Conservation (phyloP, 2,888 invertebrate genomes). For the Penaeus monodon region DNA sequence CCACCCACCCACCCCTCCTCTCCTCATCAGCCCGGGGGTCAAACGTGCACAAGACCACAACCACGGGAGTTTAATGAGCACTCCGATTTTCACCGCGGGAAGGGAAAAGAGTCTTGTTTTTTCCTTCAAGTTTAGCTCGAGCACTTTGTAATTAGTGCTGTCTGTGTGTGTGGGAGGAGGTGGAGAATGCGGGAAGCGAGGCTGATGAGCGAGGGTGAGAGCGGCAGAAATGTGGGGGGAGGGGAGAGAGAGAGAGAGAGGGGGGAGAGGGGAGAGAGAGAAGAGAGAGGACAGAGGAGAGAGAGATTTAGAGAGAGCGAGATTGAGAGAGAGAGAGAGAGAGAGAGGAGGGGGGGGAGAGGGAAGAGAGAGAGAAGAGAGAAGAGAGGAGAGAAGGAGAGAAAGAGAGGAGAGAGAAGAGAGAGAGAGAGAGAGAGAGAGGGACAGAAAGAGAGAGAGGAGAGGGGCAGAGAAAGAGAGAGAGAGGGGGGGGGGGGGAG, state of each 20-base stretch:
- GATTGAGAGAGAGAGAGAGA: neutral
- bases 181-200: neutral
- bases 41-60: neutral
- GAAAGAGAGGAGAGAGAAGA: no score
- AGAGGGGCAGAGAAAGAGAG: neutral
- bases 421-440: neutral
- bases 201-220: conserved; percentile 5
- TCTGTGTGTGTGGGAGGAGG: neutral
- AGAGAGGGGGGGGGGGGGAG: neutral
- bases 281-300: neutral
- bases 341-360: neutral
- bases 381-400: neutral
- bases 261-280: neutral
- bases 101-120: neutral
- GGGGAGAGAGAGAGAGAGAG: neutral
- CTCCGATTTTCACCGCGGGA: neutral
- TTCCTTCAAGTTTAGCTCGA: no score
- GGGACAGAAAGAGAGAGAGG: neutral
- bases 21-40: neutral
- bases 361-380: neutral
- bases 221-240: neutral
- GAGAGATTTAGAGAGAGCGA: neutral
- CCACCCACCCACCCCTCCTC: neutral
- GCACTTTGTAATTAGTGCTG: no score
- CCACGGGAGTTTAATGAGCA: neutral